phyloP scores from a whole-genome alignment of 2,797 vertebrate genomes.

The Macropodus opercularis region DNA sequence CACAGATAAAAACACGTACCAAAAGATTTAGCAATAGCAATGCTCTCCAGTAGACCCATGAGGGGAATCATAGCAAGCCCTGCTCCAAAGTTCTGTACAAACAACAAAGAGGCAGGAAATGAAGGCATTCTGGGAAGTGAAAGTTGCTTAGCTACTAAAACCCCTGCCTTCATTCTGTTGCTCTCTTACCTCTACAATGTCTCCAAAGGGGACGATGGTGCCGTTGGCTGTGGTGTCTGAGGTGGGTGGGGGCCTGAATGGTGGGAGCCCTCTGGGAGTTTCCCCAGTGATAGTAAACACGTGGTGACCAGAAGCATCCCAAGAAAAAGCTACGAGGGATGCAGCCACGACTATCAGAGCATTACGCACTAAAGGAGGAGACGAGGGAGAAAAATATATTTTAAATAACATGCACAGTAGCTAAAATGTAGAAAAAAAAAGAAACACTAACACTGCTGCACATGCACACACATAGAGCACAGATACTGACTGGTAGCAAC shows the following conservation, averaged over 20 bases:
- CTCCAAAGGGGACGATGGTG: slow-evolving; percentile 82
- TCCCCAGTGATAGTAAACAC: slow-evolving; percentile 88
- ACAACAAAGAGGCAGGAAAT: not conserved
- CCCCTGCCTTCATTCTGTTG: not conserved
- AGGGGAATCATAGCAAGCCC: slow-evolving; percentile 91
- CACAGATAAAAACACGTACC: slow-evolving; percentile 74
- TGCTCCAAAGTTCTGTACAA: slow-evolving; percentile 85
- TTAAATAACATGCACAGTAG: too few relatives aligned
- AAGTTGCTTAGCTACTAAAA: not conserved
- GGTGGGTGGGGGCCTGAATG: slow-evolving; percentile 81
- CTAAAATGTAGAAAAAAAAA: too few relatives aligned
- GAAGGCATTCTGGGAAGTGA: slow-evolving; percentile 25
- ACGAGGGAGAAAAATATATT: not conserved
- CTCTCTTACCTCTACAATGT: slow-evolving; percentile 78
- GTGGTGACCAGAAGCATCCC: slow-evolving; percentile 79
- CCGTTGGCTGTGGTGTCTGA: slow-evolving; percentile 81
- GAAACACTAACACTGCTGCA: not conserved
- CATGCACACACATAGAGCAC: not conserved
- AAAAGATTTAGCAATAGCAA: slow-evolving; percentile 93
- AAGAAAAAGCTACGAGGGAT: slow-evolving; percentile 84
- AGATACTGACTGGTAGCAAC: slow-evolving; percentile 83
- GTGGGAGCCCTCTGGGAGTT: slow-evolving; percentile 86
- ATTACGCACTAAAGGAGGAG: slow-evolving; percentile 84
- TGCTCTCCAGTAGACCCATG: slow-evolving; percentile 92
- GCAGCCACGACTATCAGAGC: slow-evolving; percentile 89